Evolutionary conservation across 1,140 invertebrate genomes (phyloP).

Genomic region (Carcinoscorpius rotundicauda): DNA sequence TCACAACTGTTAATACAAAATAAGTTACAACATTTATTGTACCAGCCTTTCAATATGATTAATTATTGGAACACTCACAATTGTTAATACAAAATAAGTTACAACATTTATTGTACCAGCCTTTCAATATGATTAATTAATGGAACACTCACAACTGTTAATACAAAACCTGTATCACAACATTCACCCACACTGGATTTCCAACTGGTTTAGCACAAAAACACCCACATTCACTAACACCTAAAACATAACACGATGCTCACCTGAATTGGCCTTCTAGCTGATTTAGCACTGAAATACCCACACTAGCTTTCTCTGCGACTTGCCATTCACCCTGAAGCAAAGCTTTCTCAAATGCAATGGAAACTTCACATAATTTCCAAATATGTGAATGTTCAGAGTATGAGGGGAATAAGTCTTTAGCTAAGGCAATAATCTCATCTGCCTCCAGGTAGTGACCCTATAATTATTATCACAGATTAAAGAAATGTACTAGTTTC

Average conservation of each 20-base stretch:
- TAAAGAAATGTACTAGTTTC: slow-evolving; percentile 6
- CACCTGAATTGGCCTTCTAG: slow-evolving; percentile 38
- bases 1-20: no score
- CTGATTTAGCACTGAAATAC: slow-evolving; percentile 54
- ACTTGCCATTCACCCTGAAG: slow-evolving; percentile 58
- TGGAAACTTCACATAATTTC: slow-evolving; percentile 52
- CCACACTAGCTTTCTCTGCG: slow-evolving; percentile 55
- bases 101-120: no score
- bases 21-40: no score
- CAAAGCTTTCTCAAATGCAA: slow-evolving; percentile 45
- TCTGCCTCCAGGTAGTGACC: slow-evolving; percentile 46
- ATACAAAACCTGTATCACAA: no score
- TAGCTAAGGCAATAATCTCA: slow-evolving; percentile 43
- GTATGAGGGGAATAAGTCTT: slow-evolving; percentile 44
- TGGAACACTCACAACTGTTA: no score
- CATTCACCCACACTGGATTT: no score
- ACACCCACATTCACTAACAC: no score
- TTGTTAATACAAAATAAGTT: no score
- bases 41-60: no score
- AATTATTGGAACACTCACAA: no score
- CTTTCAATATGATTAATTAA: no score
- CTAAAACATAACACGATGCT: neutral
- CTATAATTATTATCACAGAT: slow-evolving; percentile 18
- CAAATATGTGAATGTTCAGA: slow-evolving; percentile 47
- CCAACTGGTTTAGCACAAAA: no score